phyloP scores from a whole-genome alignment of 2,888 invertebrate genomes.

The Zele albiditarsus region DNA sequence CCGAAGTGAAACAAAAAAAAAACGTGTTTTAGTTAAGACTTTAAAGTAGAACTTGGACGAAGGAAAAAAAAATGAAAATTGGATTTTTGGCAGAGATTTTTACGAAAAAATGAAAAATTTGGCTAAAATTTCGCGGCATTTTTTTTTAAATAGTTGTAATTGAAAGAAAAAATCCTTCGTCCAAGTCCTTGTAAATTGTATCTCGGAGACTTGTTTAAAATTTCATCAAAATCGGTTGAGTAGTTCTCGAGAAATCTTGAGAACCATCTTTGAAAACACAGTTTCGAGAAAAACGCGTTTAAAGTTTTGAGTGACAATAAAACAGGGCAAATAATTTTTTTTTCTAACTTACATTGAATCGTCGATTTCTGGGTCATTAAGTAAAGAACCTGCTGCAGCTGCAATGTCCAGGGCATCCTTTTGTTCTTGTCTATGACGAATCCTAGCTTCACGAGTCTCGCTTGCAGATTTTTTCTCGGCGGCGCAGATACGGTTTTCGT shows the following conservation, averaged over 20 bases:
- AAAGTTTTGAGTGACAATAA: conserved; percentile 44
- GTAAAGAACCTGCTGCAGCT: conserved; percentile 50
- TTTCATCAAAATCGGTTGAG: conserved; percentile 44
- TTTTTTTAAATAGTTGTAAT: conserved; percentile 44
- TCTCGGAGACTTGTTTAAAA: conserved; percentile 43
- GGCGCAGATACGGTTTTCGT: conserved; percentile 31
- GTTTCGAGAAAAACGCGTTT: conserved; percentile 47
- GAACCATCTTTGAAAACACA: conserved; percentile 45
- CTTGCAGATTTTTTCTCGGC: background rate
- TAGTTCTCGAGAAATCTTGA: conserved; percentile 46
- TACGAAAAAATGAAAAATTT: background rate
- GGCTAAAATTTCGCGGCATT: conserved; percentile 37
- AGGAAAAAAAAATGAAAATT: conserved; percentile 32
- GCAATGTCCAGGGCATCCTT: conserved; percentile 54
- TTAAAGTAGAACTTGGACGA: conserved; percentile 38
- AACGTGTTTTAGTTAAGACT: conserved; percentile 30
- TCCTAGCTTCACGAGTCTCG: conserved; percentile 44
- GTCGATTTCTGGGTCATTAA: conserved; percentile 54
- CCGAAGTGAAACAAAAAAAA: conserved; percentile 35
- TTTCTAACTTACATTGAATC: conserved; percentile 50
- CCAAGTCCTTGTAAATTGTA: conserved; percentile 38
- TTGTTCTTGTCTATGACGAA: conserved; percentile 53
- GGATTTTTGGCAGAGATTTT: conserved; percentile 42
- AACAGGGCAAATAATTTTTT: conserved; percentile 28
- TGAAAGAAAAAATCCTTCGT: conserved; percentile 42